phyloP scores from a whole-genome alignment of 64 coral and sea anemone genomes.

The Montipora foliosa region DNA sequence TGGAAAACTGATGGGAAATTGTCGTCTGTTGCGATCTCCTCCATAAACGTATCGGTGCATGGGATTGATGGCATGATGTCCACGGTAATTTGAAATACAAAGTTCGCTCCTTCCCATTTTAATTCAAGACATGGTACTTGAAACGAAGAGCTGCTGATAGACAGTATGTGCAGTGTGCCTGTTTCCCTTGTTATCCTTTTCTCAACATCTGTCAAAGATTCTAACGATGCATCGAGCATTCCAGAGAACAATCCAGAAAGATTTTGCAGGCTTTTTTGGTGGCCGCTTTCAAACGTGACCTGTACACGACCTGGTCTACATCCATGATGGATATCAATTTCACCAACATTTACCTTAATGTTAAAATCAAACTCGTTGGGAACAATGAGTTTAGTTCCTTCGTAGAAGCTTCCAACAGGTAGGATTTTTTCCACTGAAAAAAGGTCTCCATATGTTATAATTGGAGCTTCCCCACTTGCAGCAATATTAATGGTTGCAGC shows the following conservation, averaged over 20 bases:
- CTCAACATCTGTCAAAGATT: neutral
- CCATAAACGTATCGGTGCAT: neutral
- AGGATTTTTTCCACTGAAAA: slow-evolving; percentile 18
- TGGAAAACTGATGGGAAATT: slow-evolving; percentile 12
- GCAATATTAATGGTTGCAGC: neutral
- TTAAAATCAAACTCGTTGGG: slow-evolving; percentile 5
- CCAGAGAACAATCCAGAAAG: neutral
- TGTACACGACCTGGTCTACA: slow-evolving; percentile 15
- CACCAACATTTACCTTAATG: slow-evolving; percentile 8
- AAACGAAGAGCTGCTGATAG: neutral
- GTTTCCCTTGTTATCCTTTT: neutral
- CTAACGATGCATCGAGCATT: neutral
- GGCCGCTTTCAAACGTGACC: slow-evolving; percentile 4
- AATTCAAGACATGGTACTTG: neutral
- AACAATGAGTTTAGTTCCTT: slow-evolving; percentile 6
- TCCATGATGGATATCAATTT: neutral
- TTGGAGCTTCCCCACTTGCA: neutral
- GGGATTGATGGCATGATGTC: slow-evolving; percentile 26
- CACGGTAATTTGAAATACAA: neutral
- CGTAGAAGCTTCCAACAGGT: slow-evolving; percentile 5
- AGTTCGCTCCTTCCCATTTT: neutral
- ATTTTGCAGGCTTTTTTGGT: neutral
- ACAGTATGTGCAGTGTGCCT: slow-evolving; percentile 4
- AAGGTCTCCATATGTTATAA: slow-evolving; percentile 12
- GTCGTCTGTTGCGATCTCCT: neutral